These are phyloP conservation scores for Troilus luridus DNA, from an alignment of 2,888 invertebrate genomes.

Conservation along the genomic window DNA sequence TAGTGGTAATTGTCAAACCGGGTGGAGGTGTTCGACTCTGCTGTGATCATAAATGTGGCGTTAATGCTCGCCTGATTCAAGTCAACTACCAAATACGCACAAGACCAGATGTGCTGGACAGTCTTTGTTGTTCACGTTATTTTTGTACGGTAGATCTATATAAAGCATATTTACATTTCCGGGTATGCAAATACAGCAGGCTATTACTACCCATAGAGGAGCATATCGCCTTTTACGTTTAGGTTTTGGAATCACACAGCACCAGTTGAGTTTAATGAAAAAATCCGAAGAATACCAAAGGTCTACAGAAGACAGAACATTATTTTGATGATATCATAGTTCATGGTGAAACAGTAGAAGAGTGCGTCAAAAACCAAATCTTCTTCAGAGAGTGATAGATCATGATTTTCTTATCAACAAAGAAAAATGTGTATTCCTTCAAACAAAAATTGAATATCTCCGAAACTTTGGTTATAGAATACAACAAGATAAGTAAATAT, in stretches of 20 bases:
- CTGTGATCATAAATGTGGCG: constrained; percentile 60
- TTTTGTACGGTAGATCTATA: too few species aligned
- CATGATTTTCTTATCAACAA: constrained; percentile 61
- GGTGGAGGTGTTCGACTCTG: constrained; percentile 60
- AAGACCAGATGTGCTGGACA: too few species aligned
- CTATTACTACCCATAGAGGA: not conserved
- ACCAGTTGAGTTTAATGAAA: constrained; percentile 63
- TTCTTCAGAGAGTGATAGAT: constrained; percentile 24
- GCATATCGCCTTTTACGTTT: too few species aligned
- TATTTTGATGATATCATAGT: constrained; percentile 59
- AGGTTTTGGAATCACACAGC: constrained; percentile 63
- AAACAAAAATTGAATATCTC: constrained; percentile 58
- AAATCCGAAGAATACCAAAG: constrained; percentile 62
- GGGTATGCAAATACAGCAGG: constrained; percentile 63
- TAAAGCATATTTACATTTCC: not conserved
- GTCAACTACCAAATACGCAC: too few species aligned
- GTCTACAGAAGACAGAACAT: constrained; percentile 34
- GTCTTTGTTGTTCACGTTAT: too few species aligned
- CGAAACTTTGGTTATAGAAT: constrained; percentile 59
- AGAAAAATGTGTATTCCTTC: constrained; percentile 58
- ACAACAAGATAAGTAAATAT: constrained; percentile 58
- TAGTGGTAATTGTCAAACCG: constrained; percentile 54
- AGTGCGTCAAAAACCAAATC: not conserved
- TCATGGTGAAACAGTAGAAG: constrained; percentile 55
- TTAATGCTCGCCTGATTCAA: too few species aligned